Evolutionary conservation across 2,888 invertebrate genomes (phyloP).

Genomic region (Bombylius discolor): DNA sequence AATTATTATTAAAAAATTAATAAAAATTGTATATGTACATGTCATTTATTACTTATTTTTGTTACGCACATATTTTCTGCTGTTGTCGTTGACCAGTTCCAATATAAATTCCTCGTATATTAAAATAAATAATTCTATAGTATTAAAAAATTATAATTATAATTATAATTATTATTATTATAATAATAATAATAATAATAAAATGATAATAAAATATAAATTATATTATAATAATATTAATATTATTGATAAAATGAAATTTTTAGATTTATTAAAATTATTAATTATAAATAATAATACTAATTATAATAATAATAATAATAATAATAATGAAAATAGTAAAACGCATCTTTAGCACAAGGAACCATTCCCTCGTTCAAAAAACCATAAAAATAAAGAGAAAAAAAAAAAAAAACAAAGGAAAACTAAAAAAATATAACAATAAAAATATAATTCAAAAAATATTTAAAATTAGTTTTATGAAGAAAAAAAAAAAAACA

Average conservation of each 20-base stretch:
- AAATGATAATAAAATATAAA: not conserved
- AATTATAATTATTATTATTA: constrained; percentile 1
- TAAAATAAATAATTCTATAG: constrained; percentile 1
- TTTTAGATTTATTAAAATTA: constrained; percentile 6
- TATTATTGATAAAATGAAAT: constrained; percentile 2
- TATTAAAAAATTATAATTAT: not conserved
- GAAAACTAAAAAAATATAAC: not conserved
- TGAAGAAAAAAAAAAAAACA: too few relatives aligned
- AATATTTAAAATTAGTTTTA: too few relatives aligned
- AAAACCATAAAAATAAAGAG: not conserved
- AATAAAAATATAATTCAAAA: not conserved
- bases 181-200: constrained; percentile 1
- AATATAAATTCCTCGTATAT: constrained; percentile 14
- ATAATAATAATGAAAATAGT: constrained; percentile 3
- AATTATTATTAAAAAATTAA: not conserved
- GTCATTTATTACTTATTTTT: constrained; percentile 19
- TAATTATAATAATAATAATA: constrained; percentile 4
- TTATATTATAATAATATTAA: not conserved
- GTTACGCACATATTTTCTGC: constrained; percentile 37
- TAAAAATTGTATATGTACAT: not conserved
- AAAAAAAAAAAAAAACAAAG: too few relatives aligned
- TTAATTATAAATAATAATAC: constrained; percentile 1
- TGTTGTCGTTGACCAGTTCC: constrained; percentile 37
- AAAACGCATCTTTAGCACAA: constrained; percentile 15
- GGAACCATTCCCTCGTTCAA: constrained; percentile 16